Base-by-base conservation (phyloP, 2,113 vertebrate genomes). In the Prochilodus magdalenae region DNA sequence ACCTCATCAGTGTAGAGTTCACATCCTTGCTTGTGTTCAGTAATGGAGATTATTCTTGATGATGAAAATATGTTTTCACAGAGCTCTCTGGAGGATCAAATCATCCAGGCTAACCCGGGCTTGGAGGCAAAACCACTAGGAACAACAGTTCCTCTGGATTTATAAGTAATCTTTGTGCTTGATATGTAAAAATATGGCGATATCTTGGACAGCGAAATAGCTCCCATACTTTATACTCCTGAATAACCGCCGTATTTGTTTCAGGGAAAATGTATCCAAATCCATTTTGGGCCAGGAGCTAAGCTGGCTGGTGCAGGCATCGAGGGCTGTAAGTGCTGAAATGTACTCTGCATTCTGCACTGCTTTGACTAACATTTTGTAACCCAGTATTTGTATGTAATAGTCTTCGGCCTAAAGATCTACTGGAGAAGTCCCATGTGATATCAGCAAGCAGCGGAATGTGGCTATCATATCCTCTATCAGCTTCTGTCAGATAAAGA, bases 391-490 rank as follows among this genome's bases (percentile, higher is more conserved):
- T 57, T n/a, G n/a, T 22, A 47, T 7, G 2, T n/a, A 49, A n/a
- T 44, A 27, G 65, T 26, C n/a, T 44, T 13, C 71, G 47, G 18
- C 55, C 18, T 47, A 30, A 83, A 96, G 95, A 97, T 86, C 94
- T 96, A 73, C 88, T 96, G 47, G 95, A 97, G 91, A 96, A 96
- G 87, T 96, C 95, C 5, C 91, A 95, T 0, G 94, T 96, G 51
- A 96, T 96, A 86, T 82, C 96, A 96, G 91, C 94, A 96, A 80
- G 94, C 95, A 73, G 86, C 95, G 14, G 95, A 97, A 87, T 91
- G 95, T 70, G 94, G 96, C 83, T 96, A 96, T 85, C 95, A 96
- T 85, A 96, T 97, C 89, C 96, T 95, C 90, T 96, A 96, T 85
- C 95, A 97, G 87, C 96, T 96, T 49, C 92, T 97, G 71, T 96